Evolutionary conservation across 2,888 invertebrate genomes (phyloP).

Genomic region (Acronicta aceris): DNA sequence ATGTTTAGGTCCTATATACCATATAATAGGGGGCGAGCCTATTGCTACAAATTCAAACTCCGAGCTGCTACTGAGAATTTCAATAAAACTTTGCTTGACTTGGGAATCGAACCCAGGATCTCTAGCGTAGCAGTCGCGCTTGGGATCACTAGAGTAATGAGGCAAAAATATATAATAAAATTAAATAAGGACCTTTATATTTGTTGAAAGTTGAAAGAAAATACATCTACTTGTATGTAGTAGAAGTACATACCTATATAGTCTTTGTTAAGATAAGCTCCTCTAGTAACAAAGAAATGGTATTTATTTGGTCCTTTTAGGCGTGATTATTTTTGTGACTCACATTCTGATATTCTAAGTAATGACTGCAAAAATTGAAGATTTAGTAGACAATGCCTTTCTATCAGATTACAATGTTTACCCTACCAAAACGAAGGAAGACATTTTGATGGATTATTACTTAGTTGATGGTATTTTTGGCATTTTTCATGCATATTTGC

Average conservation of each 20-base stretch:
- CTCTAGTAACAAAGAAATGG: background rate
- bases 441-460: conserved; percentile 17
- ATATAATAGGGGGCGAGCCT: too few relatives aligned
- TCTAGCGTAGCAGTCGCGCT: too few relatives aligned
- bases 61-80: too few relatives aligned
- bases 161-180: too few relatives aligned
- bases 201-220: too few relatives aligned
- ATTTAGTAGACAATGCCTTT: conserved; percentile 6
- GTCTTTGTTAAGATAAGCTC: background rate
- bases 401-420: conserved; percentile 19
- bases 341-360: background rate
- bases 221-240: background rate
- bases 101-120: too few relatives aligned
- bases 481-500: background rate
- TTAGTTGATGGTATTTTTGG: background rate
- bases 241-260: background rate
- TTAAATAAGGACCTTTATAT: too few relatives aligned
- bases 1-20: too few relatives aligned
- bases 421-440: background rate
- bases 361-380: background rate
- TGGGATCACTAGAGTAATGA: too few relatives aligned
- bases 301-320: background rate
- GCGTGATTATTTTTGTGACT: background rate
- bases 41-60: too few relatives aligned
- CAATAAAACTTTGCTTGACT: too few relatives aligned